Conservation (phyloP, 2,113 vertebrate genomes). For the Catagonus wagneri region DNA sequence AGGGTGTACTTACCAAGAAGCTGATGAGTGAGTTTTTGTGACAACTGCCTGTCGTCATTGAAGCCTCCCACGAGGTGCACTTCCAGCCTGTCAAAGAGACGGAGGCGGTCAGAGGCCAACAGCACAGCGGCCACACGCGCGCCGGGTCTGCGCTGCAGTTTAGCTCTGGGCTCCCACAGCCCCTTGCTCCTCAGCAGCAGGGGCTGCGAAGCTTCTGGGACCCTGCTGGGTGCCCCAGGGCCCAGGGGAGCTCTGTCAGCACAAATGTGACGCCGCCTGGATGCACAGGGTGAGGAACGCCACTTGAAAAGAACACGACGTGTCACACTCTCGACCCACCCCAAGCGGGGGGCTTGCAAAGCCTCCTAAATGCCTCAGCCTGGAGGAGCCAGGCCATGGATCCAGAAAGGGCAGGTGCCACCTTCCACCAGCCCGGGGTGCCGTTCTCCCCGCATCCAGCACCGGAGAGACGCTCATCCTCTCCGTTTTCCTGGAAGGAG, state of each 20-base stretch:
- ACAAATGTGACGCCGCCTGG: accelerated
- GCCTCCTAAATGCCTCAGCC: background rate
- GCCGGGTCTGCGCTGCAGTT: background rate
- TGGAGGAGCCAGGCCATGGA: too few species aligned
- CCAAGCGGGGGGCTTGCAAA: background rate
- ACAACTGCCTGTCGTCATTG: slow-evolving; percentile 94
- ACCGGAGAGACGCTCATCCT: background rate
- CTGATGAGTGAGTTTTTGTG: slow-evolving; percentile 94
- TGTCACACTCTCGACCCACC: background rate
- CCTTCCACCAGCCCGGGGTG: too few species aligned
- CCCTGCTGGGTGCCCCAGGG: background rate
- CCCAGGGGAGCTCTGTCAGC: background rate
- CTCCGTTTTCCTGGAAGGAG: background rate
- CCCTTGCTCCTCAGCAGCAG: background rate
- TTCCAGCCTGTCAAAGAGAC: slow-evolving; percentile 91
- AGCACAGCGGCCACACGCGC: background rate
- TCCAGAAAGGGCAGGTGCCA: too few species aligned
- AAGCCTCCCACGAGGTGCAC: slow-evolving; percentile 98
- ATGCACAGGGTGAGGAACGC: background rate
- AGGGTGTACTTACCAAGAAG: slow-evolving; percentile 91
- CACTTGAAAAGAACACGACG: background rate
- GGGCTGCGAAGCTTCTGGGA: background rate
- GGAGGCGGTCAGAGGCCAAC: slow-evolving; percentile 79
- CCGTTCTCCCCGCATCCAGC: too few species aligned
- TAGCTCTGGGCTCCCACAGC: background rate